phyloP scores from a whole-genome alignment of 2,888 invertebrate species.

The Agonopterix subpropinquella region DNA sequence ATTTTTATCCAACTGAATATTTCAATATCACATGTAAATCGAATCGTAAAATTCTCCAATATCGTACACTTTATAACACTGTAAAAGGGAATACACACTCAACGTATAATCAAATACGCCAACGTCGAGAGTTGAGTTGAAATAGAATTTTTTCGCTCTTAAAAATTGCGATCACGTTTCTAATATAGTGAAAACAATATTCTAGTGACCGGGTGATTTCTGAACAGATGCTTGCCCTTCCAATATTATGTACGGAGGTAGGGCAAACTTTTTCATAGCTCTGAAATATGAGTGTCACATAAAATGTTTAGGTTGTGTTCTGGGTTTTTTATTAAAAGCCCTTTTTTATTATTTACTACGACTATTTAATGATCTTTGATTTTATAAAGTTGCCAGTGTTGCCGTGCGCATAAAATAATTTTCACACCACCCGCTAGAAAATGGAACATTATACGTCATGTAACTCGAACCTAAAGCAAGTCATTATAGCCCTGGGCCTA shows the following conservation, averaged over 20 bases:
- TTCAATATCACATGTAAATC: constrained; percentile 63
- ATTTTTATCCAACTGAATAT: constrained; percentile 52
- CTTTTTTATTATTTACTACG: background rate
- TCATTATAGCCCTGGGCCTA: no score
- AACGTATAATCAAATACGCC: constrained; percentile 64
- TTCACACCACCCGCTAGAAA: no score
- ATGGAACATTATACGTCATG: no score
- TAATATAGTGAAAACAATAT: constrained; percentile 78
- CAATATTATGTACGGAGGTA: constrained; percentile 49
- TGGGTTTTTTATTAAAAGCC: background rate
- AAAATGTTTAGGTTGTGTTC: constrained; percentile 25
- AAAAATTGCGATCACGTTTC: constrained; percentile 77
- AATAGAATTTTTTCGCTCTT: constrained; percentile 73
- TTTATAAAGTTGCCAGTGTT: background rate
- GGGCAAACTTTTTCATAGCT: constrained; percentile 56
- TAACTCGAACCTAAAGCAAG: no score
- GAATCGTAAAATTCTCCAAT: constrained; percentile 58
- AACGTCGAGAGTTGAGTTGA: constrained; percentile 54
- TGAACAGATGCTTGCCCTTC: constrained; percentile 69
- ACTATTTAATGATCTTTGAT: background rate
- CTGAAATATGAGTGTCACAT: constrained; percentile 53
- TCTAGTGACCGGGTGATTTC: constrained; percentile 76
- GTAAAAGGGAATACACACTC: constrained; percentile 60
- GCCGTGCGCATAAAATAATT: no score
- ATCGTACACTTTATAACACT: constrained; percentile 62